Evolutionary conservation across 2,113 vertebrate genomes (phyloP), one percentile per base, ranked within the genome.

Genomic region (Cheirogaleus medius): DNA sequence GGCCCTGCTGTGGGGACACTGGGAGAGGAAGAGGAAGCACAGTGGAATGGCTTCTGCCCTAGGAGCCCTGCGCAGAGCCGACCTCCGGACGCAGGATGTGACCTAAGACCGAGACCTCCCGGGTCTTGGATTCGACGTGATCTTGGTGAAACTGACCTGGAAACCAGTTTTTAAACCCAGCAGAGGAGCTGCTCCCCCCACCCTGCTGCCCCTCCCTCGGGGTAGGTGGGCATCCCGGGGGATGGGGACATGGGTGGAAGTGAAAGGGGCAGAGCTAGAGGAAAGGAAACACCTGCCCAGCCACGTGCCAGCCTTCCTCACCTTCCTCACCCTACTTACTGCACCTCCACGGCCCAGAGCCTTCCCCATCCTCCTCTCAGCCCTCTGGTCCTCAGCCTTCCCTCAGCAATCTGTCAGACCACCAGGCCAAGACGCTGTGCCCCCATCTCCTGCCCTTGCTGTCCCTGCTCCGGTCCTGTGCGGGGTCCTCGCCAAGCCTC

Each of bases 391-490:
- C 63, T 64, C 80, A 49, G 78, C 32, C 54, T 89, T 20, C 6
- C 47, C 63, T 42, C 17, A 68, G 77, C 34, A 7, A 17, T 29
- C 39, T 37, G 49, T 3, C 23, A 37, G 47, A 77, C 32, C 34
- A 4, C 4, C 1, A 68, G 25, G 54, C 64, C 0, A 5, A 21
- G 49, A 52, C 74, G 44, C 39, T 0, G 0, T 4, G n/a, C 8
- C 64, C 17, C 81, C 8, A 23, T 17, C 17, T 21, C 68, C 54
- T 47, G 66, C 10, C 54, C 49, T 58, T 39, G 71, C 1, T 1
- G 17, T 3, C 21, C 52, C 34, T 14, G 2, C 0, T 8, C 47
- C 13, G 1, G 3, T 15, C 58, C 32, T 18, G 5, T 0, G 7
- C 7, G 15, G 18, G 1, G 1, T 18, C 6, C 56, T 39, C 44